Evolutionary conservation across 2,113 vertebrate genomes (phyloP), one percentile per base, ranked within the genome.

Genomic region (Pseudopodoces humilis): DNA sequence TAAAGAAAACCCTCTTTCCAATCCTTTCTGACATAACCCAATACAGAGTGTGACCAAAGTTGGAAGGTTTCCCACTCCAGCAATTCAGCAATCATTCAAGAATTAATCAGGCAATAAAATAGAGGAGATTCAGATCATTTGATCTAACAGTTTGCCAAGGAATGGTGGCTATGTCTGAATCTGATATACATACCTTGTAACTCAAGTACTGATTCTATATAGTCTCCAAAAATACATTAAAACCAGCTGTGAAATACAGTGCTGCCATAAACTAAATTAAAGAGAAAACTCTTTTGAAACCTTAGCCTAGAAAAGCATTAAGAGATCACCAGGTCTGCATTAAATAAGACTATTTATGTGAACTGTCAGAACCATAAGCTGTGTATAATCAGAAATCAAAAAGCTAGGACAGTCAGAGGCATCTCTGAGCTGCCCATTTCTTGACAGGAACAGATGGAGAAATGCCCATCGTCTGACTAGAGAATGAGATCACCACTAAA

Each of bases 281-380:
- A 97, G 97, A 94, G 91, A 95, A 96, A 97, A 96, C 41, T 20
- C 94, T 96, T 97, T 95, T 88, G 95, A 97, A 97, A 97, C 88
- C 64, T 97, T 98, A 97, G 93, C 95, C 96, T 98, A 94, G 96
- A 97, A 97, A 98, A 97, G 88, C 92, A 95, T 96, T 94, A 94
- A 86, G 71, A 96, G 86, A 91, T 97, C 96, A 88, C 93, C 94
- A 95, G 85, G 91, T 97, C 93, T 93, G 68, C 86, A 86, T 92
- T 80, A 90, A 92, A 95, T 92, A 90, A 88, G 74, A 78, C 70
- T 92, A 86, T 97, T 98, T 96, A 95, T 96, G 92, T 92, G 92
- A 95, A 55, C 91, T 96, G 83, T 95, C 95, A 96, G 96, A 95
- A 96, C 92, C 52, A 55, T 85, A 93, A 94, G 89, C 67, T 89